A percentile compares a stretch with the other conserved stretches of the same genome.
These are phyloP conservation scores for Zosterops pallidus DNA, from an alignment of 2,113 vertebrate species.

Conservation along the genomic window DNA sequence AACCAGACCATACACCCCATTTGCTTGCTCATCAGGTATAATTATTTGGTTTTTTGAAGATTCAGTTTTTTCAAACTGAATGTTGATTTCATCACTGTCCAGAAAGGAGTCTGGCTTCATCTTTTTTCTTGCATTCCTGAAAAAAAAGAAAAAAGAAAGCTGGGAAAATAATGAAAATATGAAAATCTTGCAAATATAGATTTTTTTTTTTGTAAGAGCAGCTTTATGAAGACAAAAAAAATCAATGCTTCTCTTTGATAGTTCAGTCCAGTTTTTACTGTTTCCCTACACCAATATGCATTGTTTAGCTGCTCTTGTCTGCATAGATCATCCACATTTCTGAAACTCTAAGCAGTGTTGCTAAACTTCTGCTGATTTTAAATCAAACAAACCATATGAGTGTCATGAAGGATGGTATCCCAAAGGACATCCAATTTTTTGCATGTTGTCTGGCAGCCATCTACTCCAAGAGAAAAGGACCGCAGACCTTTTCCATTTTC, in stretches of 20 bases:
- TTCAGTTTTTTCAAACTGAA: slow-evolving; percentile 55
- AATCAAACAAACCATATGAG: neutral
- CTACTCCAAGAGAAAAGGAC: neutral
- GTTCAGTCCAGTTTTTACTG: neutral
- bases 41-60: neutral
- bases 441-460: neutral
- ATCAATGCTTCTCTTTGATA: neutral
- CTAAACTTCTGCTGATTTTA: neutral
- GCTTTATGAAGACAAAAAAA: neutral
- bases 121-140: slow-evolving; percentile 80
- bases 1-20: slow-evolving; percentile 85
- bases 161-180: neutral
- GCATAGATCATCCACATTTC: neutral
- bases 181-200: neutral
- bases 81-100: slow-evolving; percentile 64
- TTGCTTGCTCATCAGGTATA: slow-evolving; percentile 82
- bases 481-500: neutral
- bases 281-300: neutral
- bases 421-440: neutral
- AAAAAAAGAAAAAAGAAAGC: neutral
- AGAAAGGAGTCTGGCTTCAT: slow-evolving; percentile 80
- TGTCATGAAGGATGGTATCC: neutral
- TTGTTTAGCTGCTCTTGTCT: neutral
- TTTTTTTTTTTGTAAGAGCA: neutral
- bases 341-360: neutral